These are phyloP conservation scores for Parascotia fuliginaria DNA, from an alignment of 2,888 invertebrate species.

Conservation along the genomic window DNA sequence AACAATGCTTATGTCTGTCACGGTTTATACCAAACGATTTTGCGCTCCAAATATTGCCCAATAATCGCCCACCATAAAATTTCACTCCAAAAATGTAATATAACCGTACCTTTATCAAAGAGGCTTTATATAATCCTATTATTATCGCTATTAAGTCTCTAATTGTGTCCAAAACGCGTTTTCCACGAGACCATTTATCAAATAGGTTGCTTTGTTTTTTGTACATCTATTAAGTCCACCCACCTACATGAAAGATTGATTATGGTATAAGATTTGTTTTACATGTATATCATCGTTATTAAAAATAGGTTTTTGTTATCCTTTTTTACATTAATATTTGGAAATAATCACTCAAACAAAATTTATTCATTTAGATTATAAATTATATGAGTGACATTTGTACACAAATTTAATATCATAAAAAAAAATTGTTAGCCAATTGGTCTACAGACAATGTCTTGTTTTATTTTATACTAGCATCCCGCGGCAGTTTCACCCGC, in stretches of 20 bases:
- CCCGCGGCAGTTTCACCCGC: too few species aligned
- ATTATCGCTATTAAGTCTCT: conserved; percentile 2
- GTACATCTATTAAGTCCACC: conserved; percentile 25
- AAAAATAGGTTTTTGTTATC: too few species aligned
- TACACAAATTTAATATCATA: too few species aligned
- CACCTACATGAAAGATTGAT: conserved; percentile 3
- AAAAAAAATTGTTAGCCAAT: too few species aligned
- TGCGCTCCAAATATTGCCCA: background rate
- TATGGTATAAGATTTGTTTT: background rate
- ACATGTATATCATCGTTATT: too few species aligned
- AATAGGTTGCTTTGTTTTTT: background rate
- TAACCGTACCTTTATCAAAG: conserved; percentile 5
- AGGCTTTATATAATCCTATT: conserved; percentile 10
- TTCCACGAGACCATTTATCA: conserved; percentile 5
- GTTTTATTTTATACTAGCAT: too few species aligned
- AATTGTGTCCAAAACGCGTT: conserved; percentile 9
- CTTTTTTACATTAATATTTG: too few species aligned
- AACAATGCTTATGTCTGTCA: too few species aligned
- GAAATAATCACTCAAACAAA: too few species aligned
- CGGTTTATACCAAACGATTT: background rate
- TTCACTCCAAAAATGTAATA: conserved; percentile 7
- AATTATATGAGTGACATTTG: too few species aligned
- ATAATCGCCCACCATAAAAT: background rate
- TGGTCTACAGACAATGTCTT: too few species aligned
- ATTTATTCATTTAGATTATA: too few species aligned